phyloP scores from a whole-genome alignment of 2,888 invertebrate species.

The Macaria notata region DNA sequence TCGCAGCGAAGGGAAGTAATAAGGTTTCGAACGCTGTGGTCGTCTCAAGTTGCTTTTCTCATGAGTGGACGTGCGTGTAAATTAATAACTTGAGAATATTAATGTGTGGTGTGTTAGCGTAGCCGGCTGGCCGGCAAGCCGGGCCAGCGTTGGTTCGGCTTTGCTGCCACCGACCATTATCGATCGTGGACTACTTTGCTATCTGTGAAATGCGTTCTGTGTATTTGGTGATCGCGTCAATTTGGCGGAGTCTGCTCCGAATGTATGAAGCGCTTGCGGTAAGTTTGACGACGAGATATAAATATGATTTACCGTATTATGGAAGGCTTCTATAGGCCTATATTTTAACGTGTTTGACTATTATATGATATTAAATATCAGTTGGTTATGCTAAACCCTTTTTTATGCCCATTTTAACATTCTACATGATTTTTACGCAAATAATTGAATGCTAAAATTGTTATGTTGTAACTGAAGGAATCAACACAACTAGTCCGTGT shows the following conservation, averaged over 20 bases:
- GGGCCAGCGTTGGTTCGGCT: conserved; percentile 61
- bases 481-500: too few relatives aligned
- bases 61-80: conserved; percentile 81
- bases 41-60: conserved; percentile 82
- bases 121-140: conserved; percentile 60
- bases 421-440: too few relatives aligned
- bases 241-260: conserved; percentile 65
- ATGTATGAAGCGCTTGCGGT: conserved; percentile 54
- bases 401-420: too few relatives aligned
- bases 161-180: conserved; percentile 63
- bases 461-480: too few relatives aligned
- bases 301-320: too few relatives aligned
- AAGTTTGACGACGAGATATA: conserved; percentile 44
- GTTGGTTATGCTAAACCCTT: too few relatives aligned
- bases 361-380: too few relatives aligned
- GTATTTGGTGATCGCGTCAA: conserved; percentile 65
- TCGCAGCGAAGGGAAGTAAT: conserved; percentile 81
- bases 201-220: conserved; percentile 66
- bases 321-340: too few relatives aligned
- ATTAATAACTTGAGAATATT: conserved; percentile 77
- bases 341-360: too few relatives aligned
- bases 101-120: conserved; percentile 67
- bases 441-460: too few relatives aligned
- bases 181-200: conserved; percentile 69
- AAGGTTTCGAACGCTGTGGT: conserved; percentile 81